Evolutionary conservation across 2,888 invertebrate genomes (phyloP), one percentile per base, ranked within the genome.

Genomic region (Ectemnius lituratus): DNA sequence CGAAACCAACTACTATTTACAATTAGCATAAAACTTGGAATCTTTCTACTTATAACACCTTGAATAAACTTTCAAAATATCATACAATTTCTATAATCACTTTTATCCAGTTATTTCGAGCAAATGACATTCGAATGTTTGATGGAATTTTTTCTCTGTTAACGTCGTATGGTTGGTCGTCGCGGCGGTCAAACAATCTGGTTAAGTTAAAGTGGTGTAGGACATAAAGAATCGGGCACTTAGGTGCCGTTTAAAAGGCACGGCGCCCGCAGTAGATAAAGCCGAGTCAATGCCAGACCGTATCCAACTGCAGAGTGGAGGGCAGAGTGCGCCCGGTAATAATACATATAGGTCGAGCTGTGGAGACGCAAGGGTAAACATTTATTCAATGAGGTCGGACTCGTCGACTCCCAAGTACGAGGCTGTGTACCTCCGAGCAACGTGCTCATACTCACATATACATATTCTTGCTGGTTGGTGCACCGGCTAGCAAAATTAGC

Each of bases 401-500:
- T 70, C 56, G 62, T 11, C 49, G 37, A 62, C 68, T 64, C 67
- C 66, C 49, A 61, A 72, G 75, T 71, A 72, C 68, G 64, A 70
- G 70, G 76, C 61, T 70, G 70, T 62, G 63, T 58, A 74, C 66
- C 74, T 74, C 68, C 63, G 62, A 67, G 78, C 70, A 81, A 76
- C 73, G 78, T 62, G 69, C 68, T 67, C 71, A 70, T 72, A 73
- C 67, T 67, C 57, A 37, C 37, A 37, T 37, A 37, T 37, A 37
- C 37, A 70, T 52, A 65, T 52, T 45, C 62, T 65, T 65, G 56
- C 70, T 68, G 64, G 76, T 62, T 61, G 45, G 63, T 71, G 70
- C 62, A 60, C 74, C 57, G 73, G 79, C 77, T 84, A 83, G 87
- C 85, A 86, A 85, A 88, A 88, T 88, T 88, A 88, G 88, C 85